phyloP scores from a whole-genome alignment of 1,140 invertebrate genomes.

The Drosophila asahinai region DNA sequence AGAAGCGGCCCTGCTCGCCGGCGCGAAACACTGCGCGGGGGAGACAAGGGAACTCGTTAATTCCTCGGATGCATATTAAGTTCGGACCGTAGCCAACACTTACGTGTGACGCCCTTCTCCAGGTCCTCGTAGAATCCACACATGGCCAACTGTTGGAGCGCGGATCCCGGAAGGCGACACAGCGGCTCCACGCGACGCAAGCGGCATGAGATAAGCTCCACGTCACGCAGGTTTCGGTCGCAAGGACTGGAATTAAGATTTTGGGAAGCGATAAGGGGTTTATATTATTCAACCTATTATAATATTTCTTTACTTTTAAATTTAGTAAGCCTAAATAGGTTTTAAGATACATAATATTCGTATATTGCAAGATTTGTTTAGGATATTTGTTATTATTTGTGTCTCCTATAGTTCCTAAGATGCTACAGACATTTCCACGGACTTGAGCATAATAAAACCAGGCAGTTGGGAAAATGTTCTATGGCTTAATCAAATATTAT shows the following conservation, averaged over 20 bases:
- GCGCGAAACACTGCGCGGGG: slow-evolving; percentile 89
- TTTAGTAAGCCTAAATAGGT: too few relatives aligned
- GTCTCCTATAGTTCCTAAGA: not conserved
- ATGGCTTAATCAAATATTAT: too few relatives aligned
- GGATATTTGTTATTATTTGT: too few relatives aligned
- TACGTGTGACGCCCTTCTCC: slow-evolving; percentile 92
- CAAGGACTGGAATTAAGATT: slow-evolving; percentile 87
- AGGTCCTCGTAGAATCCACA: slow-evolving; percentile 91
- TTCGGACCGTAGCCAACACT: slow-evolving; percentile 84
- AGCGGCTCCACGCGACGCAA: slow-evolving; percentile 88
- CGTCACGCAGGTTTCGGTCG: slow-evolving; percentile 90
- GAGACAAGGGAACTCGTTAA: slow-evolving; percentile 61
- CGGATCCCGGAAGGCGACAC: slow-evolving; percentile 89
- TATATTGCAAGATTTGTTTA: not conserved
- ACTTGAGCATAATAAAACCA: too few relatives aligned
- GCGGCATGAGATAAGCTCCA: slow-evolving; percentile 88
- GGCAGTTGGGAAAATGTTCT: too few relatives aligned
- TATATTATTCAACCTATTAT: too few relatives aligned
- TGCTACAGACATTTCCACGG: too few relatives aligned
- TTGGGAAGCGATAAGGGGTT: slow-evolving; percentile 5
- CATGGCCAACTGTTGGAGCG: slow-evolving; percentile 91
- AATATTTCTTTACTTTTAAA: not conserved
- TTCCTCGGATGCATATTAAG: slow-evolving; percentile 40
- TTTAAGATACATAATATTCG: not conserved
- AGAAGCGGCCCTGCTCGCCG: slow-evolving; percentile 91